Evolutionary conservation across 2,888 invertebrate genomes (phyloP).

Genomic region (Congeria kusceri): DNA sequence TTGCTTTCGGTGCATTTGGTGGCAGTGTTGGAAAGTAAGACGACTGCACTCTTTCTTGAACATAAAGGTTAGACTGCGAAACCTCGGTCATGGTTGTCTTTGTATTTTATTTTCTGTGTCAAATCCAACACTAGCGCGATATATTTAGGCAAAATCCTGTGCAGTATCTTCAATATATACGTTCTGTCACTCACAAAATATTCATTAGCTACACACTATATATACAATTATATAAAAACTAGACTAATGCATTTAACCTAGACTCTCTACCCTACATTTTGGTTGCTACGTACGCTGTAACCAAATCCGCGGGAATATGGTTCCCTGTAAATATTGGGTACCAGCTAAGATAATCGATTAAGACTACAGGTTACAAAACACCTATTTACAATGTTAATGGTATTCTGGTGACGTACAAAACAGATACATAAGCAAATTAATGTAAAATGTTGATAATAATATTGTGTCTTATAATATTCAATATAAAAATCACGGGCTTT

Average conservation of each 20-base stretch:
- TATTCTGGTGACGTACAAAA: no score
- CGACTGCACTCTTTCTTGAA: constrained; percentile 62
- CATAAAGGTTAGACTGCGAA: constrained; percentile 60
- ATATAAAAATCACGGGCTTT: no score
- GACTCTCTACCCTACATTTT: constrained; percentile 3
- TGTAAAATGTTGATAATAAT: no score
- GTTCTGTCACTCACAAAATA: no score
- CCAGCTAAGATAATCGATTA: background rate
- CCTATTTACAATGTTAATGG: no score
- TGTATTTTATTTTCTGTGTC: background rate
- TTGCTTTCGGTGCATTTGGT: constrained; percentile 70
- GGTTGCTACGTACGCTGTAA: constrained; percentile 63
- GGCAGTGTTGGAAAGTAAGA: constrained; percentile 78
- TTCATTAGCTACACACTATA: no score
- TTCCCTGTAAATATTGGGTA: constrained; percentile 1
- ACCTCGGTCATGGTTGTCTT: constrained; percentile 68
- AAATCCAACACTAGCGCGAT: background rate
- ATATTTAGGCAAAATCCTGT: background rate
- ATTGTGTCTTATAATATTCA: no score
- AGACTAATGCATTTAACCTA: background rate
- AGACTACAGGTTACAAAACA: no score
- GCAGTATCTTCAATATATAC: background rate
- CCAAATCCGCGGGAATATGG: constrained; percentile 52
- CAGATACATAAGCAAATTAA: no score
- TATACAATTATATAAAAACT: no score